These are phyloP conservation scores for Mayetiola destructor DNA, from an alignment of 2,888 invertebrate species.

Conservation along the genomic window DNA sequence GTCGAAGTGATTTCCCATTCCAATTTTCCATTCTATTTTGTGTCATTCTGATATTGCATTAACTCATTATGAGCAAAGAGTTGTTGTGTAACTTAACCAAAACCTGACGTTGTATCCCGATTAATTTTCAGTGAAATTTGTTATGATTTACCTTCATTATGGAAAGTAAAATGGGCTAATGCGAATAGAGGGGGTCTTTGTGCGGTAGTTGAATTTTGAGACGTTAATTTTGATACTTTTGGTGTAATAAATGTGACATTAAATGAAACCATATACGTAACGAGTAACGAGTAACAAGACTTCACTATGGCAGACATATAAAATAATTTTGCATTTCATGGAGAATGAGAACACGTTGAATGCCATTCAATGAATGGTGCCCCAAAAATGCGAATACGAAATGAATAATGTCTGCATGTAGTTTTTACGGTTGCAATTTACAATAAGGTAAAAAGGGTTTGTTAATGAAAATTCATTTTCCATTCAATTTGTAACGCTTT, in stretches of 20 bases:
- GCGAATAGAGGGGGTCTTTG: too few species aligned
- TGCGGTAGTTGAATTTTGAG: neutral
- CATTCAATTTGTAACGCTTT: constrained; percentile 5
- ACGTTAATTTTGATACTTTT: constrained; percentile 9
- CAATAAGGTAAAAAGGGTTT: neutral
- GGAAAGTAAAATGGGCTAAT: neutral
- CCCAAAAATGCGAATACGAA: too few species aligned
- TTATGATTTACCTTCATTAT: too few species aligned
- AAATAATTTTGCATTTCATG: neutral
- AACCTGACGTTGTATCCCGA: too few species aligned
- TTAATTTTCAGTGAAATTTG: too few species aligned
- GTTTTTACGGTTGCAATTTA: neutral
- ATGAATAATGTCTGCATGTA: neutral
- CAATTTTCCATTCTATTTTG: too few species aligned
- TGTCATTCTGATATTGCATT: constrained; percentile 6
- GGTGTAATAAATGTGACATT: neutral
- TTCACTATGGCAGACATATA: neutral
- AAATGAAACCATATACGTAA: neutral
- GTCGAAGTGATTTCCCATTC: too few species aligned
- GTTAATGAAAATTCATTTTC: constrained; percentile 4
- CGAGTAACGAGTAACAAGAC: neutral
- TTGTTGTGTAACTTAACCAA: too few species aligned
- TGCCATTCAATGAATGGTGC: too few species aligned
- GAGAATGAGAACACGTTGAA: neutral
- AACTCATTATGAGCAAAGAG: constrained; percentile 12